Evolutionary conservation across 2,113 vertebrate species (phyloP), one percentile per base, ranked within the genome.

Genomic region (Bubo blakistoni): DNA sequence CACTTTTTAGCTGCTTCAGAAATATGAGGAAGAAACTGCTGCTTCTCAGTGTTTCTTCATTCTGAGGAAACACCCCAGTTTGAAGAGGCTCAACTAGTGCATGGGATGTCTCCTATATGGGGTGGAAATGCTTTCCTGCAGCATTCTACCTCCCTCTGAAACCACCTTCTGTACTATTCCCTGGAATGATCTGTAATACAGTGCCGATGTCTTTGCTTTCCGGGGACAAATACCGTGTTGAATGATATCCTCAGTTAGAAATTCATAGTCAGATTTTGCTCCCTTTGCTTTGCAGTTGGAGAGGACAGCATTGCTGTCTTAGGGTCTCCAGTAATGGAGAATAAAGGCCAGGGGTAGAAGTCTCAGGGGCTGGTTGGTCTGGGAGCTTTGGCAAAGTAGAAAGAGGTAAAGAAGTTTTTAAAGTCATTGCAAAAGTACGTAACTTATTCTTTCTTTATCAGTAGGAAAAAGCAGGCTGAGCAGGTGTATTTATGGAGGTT

Each of bases 201-300:
- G 13, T 55, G 49, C 14, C 34, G 52, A 0, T 42, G 11, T 46
- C 59, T 81, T 51, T 78, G 57, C 65, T 74, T 91, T 83, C 51
- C 81, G 63, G 13, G 16, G 7, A 58, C 18, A 15, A 11, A 40
- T 2, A 36, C 13, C 4, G 3, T 51, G 34, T 55, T 0, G 1
- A 88, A 42, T 13, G 46, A 11, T 47, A 58, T 55, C 24, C 63
- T 86, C 11, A 51, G 18, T n/a, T 78, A 32, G 59, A 77, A 91
- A 88, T 80, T 73, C 19, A 4, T 14, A 10, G 27, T 69, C 80
- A 73, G n/a, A 70, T 74, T 83, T 88, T 78, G 8, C 8, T 86
- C 29, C 27, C 38, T 62, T 91, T 79, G 38, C 34, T 94, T 78
- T 86, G 80, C 52, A 9, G 2, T 32, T 62, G 63, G 17, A 82